phyloP scores from a whole-genome alignment of 2,888 invertebrate genomes.

The Apomyelois bistriatella region DNA sequence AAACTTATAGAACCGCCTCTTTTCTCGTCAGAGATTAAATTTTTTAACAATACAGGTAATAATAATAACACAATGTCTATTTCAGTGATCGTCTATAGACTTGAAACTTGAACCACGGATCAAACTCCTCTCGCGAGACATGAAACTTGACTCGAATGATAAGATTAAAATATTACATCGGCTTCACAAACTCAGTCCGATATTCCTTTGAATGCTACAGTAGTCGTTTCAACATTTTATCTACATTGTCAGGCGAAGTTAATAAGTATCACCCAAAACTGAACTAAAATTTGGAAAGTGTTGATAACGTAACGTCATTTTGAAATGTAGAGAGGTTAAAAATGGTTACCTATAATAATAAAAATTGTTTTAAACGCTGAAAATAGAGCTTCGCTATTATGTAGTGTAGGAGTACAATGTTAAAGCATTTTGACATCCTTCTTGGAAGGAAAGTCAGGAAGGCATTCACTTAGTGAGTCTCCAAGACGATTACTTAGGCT shows the following conservation, averaged over 20 bases:
- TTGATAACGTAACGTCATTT: not conserved
- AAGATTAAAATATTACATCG: slow-evolving; percentile 74
- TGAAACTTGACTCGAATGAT: slow-evolving; percentile 69
- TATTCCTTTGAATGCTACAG: slow-evolving; percentile 42
- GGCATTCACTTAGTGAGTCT: too few species aligned
- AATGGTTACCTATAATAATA: too few species aligned
- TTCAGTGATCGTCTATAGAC: slow-evolving; percentile 35
- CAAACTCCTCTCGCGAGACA: slow-evolving; percentile 68
- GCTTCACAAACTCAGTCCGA: slow-evolving; percentile 54
- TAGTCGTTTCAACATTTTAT: slow-evolving; percentile 34
- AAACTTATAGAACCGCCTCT: too few species aligned
- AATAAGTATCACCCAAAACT: not conserved
- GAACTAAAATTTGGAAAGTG: not conserved
- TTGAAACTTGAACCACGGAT: slow-evolving; percentile 64
- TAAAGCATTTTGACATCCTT: too few species aligned
- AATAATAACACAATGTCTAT: not conserved
- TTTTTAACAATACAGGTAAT: too few species aligned
- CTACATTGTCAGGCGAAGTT: slow-evolving; percentile 10
- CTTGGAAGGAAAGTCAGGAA: too few species aligned
- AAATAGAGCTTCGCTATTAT: too few species aligned
- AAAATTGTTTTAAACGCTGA: too few species aligned
- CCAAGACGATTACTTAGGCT: too few species aligned
- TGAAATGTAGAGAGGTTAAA: too few species aligned
- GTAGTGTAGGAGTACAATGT: too few species aligned
- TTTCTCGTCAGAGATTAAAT: too few species aligned